Percentiles rank a stretch among this genome's conserved stretches.
phyloP scores from a whole-genome alignment of 2,888 invertebrate species.

The Operophtera brumata region DNA sequence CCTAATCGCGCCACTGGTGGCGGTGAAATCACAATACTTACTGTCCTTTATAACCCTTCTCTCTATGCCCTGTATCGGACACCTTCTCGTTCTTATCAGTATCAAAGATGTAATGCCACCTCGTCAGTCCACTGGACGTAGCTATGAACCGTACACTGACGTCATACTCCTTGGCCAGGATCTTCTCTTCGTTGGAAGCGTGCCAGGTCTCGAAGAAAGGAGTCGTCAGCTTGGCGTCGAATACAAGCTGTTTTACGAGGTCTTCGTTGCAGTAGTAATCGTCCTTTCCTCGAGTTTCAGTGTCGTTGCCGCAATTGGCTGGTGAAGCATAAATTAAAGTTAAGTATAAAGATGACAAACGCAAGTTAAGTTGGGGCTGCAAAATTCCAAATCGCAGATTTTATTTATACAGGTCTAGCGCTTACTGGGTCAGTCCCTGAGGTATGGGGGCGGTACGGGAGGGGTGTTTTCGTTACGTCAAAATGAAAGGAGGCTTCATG shows the following conservation, averaged over 20 bases:
- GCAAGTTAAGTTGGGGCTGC: too few relatives aligned
- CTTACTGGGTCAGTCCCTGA: too few relatives aligned
- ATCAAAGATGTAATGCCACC: constrained; percentile 89
- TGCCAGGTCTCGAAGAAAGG: constrained; percentile 81
- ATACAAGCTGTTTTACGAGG: constrained; percentile 90
- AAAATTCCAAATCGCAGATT: too few relatives aligned
- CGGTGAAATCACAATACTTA: constrained; percentile 40
- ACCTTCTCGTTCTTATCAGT: constrained; percentile 78
- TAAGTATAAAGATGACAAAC: too few relatives aligned
- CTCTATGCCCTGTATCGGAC: constrained; percentile 55
- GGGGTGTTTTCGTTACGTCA: too few relatives aligned
- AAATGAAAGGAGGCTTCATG: too few relatives aligned
- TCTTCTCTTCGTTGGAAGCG: constrained; percentile 70
- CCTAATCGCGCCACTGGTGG: too few relatives aligned
- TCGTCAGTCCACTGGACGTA: constrained; percentile 93
- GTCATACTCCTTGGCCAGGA: constrained; percentile 84
- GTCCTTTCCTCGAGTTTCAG: constrained; percentile 79
- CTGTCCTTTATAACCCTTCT: constrained; percentile 54
- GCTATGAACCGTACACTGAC: constrained; percentile 90
- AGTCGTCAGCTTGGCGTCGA: constrained; percentile 89
- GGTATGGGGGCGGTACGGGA: too few relatives aligned
- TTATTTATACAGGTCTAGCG: too few relatives aligned
- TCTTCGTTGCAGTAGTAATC: constrained; percentile 93
- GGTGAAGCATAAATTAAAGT: constrained; percentile 2
- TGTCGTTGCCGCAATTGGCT: constrained; percentile 85